phyloP scores from a whole-genome alignment of 2,888 invertebrate species.

The Aphrophora alni region DNA sequence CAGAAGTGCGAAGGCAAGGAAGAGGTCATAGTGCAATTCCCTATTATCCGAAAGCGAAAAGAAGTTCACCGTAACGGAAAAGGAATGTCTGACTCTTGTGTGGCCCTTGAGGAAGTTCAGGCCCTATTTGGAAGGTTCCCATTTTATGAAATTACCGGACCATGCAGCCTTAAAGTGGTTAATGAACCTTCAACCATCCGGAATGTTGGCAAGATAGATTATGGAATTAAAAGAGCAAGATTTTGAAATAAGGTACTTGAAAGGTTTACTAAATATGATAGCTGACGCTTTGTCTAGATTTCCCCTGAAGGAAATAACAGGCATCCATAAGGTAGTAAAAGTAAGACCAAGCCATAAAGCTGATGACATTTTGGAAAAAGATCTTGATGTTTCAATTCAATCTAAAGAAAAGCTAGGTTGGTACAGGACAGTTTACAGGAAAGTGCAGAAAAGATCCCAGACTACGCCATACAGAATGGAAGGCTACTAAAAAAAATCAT shows the following conservation, averaged over 20 bases:
- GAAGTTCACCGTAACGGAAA: conserved; percentile 47
- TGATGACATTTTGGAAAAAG: no score
- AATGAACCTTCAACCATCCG: conserved; percentile 42
- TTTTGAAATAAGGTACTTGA: neutral
- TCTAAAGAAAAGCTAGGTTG: neutral
- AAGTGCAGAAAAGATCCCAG: neutral
- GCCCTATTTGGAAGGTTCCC: conserved; percentile 47
- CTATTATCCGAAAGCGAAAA: conserved; percentile 41
- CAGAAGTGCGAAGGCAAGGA: conserved; percentile 45
- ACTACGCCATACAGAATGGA: neutral
- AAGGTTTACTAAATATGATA: conserved; percentile 10
- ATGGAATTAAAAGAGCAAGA: conserved; percentile 34
- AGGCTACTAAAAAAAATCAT: neutral
- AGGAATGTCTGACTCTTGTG: conserved; percentile 48
- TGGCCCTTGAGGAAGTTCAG: conserved; percentile 47
- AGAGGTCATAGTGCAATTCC: conserved; percentile 46
- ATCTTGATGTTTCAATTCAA: no score
- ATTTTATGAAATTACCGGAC: conserved; percentile 1
- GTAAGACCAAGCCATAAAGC: neutral
- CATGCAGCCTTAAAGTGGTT: conserved; percentile 44
- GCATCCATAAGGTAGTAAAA: neutral
- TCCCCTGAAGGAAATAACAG: neutral
- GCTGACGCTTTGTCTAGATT: neutral
- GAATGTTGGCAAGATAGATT: conserved; percentile 45
- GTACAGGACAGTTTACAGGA: neutral